phyloP scores from a whole-genome alignment of 2,888 invertebrate genomes.

The Mesochorus sp. region DNA sequence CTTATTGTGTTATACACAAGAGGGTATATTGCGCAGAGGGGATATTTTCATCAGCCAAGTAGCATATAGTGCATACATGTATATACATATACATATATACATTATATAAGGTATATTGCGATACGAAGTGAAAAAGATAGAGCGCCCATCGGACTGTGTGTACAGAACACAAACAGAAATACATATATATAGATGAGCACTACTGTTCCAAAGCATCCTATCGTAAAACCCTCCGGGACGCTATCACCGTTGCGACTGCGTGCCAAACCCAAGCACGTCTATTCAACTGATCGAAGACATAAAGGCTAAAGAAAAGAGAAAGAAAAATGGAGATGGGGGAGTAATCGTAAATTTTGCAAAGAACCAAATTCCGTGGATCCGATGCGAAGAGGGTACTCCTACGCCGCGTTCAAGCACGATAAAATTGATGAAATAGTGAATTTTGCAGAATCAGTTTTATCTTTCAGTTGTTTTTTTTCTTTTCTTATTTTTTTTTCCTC shows the following conservation, averaged over 20 bases:
- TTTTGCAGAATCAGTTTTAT: slow-evolving; percentile 14
- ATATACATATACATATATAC: background rate
- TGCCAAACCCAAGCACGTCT: slow-evolving; percentile 50
- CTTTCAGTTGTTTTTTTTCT: background rate
- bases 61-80: slow-evolving; percentile 29
- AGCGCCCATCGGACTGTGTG: slow-evolving; percentile 5
- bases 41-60: slow-evolving; percentile 59
- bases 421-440: slow-evolving; percentile 42
- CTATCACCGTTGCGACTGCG: slow-evolving; percentile 35
- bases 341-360: slow-evolving; percentile 58
- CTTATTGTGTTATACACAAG: background rate
- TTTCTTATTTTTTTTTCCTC: background rate
- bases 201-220: slow-evolving; percentile 42
- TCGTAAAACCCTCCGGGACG: slow-evolving; percentile 54
- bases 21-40: background rate
- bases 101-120: slow-evolving; percentile 6
- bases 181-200: background rate
- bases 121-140: slow-evolving; percentile 41
- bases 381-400: background rate
- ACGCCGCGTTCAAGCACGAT: slow-evolving; percentile 11
- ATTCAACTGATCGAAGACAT: slow-evolving; percentile 59
- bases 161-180: slow-evolving; percentile 11
- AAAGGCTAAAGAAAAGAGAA: slow-evolving; percentile 38
- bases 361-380: slow-evolving; percentile 35
- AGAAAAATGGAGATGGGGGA: background rate